Percentiles rank a stretch among this genome's conserved stretches.
phyloP scores from a whole-genome alignment of 2,113 vertebrate genomes.

The Entosphenus tridentatus region DNA sequence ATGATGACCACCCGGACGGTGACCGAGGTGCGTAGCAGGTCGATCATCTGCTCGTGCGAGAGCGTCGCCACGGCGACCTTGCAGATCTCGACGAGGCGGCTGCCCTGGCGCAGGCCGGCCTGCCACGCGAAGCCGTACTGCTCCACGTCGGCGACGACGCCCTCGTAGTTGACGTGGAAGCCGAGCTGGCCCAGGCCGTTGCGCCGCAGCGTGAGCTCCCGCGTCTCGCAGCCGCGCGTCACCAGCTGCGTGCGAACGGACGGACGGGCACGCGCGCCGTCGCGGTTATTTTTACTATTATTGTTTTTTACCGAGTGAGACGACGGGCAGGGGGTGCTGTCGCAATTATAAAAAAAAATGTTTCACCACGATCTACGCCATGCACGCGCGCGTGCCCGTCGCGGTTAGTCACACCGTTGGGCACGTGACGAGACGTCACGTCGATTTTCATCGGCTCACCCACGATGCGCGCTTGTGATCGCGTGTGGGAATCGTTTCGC shows the following conservation, averaged over 20 bases:
- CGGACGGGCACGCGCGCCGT: background rate
- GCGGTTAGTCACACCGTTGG: no score
- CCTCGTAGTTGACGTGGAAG: slow-evolving; percentile 89
- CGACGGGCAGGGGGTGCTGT: background rate
- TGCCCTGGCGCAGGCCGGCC: slow-evolving; percentile 71
- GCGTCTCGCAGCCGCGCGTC: slow-evolving; percentile 66
- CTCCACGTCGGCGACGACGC: slow-evolving; percentile 79
- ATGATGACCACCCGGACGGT: slow-evolving; percentile 86
- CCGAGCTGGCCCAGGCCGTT: slow-evolving; percentile 80
- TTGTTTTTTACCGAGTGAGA: background rate
- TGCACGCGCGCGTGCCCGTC: no score
- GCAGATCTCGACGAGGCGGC: slow-evolving; percentile 79
- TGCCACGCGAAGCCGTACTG: slow-evolving; percentile 84
- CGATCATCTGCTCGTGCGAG: slow-evolving; percentile 88
- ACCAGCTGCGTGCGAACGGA: slow-evolving; percentile 31
- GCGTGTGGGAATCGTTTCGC: no score
- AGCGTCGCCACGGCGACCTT: slow-evolving; percentile 76
- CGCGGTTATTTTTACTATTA: background rate
- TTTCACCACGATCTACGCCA: no score
- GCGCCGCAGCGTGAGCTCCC: slow-evolving; percentile 74
- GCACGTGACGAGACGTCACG: no score
- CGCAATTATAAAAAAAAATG: background rate
- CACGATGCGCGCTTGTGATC: no score
- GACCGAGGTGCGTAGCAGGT: slow-evolving; percentile 69
- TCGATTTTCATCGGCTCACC: no score